Percentiles rank a stretch among this genome's conserved stretches.
Conservation (phyloP, 2,888 invertebrate species). For the Drosophila flavopinicola region DNA sequence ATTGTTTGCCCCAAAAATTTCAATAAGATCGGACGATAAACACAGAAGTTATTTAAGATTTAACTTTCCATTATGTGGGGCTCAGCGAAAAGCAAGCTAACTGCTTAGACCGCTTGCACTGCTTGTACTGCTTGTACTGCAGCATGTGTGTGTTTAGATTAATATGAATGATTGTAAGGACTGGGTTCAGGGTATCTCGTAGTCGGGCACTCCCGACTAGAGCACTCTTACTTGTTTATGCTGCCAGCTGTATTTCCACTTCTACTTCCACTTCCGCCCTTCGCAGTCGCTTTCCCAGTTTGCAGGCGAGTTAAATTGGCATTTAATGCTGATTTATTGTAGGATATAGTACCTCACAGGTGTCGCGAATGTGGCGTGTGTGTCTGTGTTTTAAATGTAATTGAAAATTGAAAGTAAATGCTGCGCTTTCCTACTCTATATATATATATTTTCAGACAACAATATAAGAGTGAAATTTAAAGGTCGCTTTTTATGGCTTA, state of each 20-base stretch:
- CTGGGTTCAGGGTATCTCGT: too few species aligned
- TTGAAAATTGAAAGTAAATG: slow-evolving; percentile 53
- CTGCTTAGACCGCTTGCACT: too few species aligned
- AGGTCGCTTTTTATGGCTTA: slow-evolving; percentile 10
- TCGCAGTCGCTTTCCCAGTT: neutral
- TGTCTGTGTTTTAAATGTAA: slow-evolving; percentile 32
- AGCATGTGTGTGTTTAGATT: too few species aligned
- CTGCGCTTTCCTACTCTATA: slow-evolving; percentile 1
- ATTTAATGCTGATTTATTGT: slow-evolving; percentile 58
- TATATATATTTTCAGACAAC: slow-evolving; percentile 4
- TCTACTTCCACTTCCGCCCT: neutral
- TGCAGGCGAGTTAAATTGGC: slow-evolving; percentile 26
- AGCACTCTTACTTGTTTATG: too few species aligned
- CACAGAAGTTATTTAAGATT: too few species aligned
- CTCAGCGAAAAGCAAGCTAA: too few species aligned
- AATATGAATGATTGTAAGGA: too few species aligned
- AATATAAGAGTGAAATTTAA: slow-evolving; percentile 33
- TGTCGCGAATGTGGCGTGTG: slow-evolving; percentile 14
- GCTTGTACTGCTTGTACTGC: too few species aligned
- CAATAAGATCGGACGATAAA: too few species aligned
- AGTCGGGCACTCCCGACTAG: too few species aligned
- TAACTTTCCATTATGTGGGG: too few species aligned
- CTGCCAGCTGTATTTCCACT: neutral
- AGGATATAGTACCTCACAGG: slow-evolving; percentile 26
- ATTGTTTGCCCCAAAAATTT: too few species aligned